phyloP scores from a whole-genome alignment of 2,113 vertebrate species.

The Pteruthius melanotis region DNA sequence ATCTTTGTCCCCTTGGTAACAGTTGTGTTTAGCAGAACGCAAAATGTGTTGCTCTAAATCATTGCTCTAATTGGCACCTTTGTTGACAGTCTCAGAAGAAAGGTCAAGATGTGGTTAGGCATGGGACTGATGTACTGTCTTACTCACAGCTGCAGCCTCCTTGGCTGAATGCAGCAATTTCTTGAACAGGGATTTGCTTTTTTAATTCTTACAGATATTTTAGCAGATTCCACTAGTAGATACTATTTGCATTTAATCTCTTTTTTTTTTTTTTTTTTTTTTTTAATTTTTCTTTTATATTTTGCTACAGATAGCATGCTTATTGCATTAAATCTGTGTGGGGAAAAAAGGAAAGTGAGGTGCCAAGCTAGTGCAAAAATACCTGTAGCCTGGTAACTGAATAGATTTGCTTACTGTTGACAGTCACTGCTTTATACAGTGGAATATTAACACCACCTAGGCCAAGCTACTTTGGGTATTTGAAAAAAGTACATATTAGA shows the following conservation, averaged over 20 bases:
- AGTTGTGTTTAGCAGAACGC: constrained; percentile 8
- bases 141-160: background rate
- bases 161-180: background rate
- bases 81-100: constrained; percentile 27
- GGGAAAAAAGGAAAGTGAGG: background rate
- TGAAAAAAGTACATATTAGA: constrained; percentile 12
- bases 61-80: constrained; percentile 41
- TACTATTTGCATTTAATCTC: background rate
- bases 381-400: background rate
- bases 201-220: background rate
- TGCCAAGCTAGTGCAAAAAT: background rate
- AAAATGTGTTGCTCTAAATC: constrained; percentile 21
- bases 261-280: background rate
- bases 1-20: constrained; percentile 24
- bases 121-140: background rate
- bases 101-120: background rate
- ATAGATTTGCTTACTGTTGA: background rate
- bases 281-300: background rate
- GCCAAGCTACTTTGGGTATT: background rate
- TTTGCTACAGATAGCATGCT: background rate
- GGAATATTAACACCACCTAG: background rate
- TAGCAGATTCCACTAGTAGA: background rate
- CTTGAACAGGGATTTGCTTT: background rate
- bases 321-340: background rate
- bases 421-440: background rate